A percentile compares a stretch with the other conserved stretches of the same genome.
These are phyloP conservation scores for Macrophya alboannulata DNA, from an alignment of 2,888 invertebrate genomes.

Conservation along the genomic window DNA sequence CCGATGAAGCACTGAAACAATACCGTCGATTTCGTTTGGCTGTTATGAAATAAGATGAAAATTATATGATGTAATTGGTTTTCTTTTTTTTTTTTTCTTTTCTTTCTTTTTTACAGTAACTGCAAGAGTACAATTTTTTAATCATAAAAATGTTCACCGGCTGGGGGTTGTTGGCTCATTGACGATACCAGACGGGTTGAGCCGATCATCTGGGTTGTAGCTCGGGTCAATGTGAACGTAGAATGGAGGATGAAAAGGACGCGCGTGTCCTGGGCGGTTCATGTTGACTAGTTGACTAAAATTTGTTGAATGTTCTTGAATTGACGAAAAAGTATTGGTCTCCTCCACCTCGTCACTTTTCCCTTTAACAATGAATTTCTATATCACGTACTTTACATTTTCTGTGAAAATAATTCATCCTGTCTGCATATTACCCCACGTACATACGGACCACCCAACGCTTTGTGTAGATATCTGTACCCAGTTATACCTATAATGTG, in stretches of 20 bases:
- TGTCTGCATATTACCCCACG: too few relatives aligned
- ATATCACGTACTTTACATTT: background rate
- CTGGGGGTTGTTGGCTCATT: slow-evolving; percentile 23
- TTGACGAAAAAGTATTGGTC: background rate
- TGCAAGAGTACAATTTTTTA: too few relatives aligned
- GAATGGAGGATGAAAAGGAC: background rate
- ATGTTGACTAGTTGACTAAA: background rate
- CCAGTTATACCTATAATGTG: too few relatives aligned
- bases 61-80: too few relatives aligned
- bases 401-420: too few relatives aligned
- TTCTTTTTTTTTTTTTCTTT: too few relatives aligned
- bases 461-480: too few relatives aligned
- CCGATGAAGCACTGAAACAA: background rate
- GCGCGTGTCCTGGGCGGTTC: background rate
- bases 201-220: background rate
- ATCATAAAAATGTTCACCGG: background rate
- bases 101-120: too few relatives aligned
- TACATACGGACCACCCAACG: too few relatives aligned
- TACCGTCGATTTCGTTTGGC: too few relatives aligned
- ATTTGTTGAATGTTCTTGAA: background rate
- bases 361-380: background rate
- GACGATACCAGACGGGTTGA: background rate
- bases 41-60: too few relatives aligned
- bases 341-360: slow-evolving; percentile 9
- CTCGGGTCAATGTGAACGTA: background rate